phyloP scores from a whole-genome alignment of 1,140 invertebrate species.

The Carposina sasakii region DNA sequence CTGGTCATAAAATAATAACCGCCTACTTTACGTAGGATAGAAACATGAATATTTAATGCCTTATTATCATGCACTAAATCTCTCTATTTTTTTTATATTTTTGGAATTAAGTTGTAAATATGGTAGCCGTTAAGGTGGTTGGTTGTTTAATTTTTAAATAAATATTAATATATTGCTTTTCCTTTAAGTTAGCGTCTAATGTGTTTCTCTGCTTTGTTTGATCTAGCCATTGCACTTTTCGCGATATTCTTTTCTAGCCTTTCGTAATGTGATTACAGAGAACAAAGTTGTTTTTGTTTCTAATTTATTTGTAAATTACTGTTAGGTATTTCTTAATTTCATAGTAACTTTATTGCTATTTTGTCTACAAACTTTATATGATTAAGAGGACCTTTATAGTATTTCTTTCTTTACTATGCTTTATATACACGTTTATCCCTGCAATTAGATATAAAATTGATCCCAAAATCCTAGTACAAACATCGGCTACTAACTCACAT shows the following conservation, averaged over 20 bases:
- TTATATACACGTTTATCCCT: neutral
- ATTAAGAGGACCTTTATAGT: too few species aligned
- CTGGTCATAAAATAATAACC: slow-evolving; percentile 50
- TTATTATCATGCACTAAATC: slow-evolving; percentile 46
- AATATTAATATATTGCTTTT: slow-evolving; percentile 58
- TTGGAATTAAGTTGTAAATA: slow-evolving; percentile 56
- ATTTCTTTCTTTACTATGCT: slow-evolving; percentile 23
- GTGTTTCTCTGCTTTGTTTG: slow-evolving; percentile 34
- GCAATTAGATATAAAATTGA: slow-evolving; percentile 27
- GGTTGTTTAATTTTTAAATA: slow-evolving; percentile 56
- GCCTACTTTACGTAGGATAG: slow-evolving; percentile 22
- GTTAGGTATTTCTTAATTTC: slow-evolving; percentile 52
- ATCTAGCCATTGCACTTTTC: slow-evolving; percentile 5
- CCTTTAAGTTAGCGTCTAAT: slow-evolving; percentile 19
- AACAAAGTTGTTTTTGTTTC: slow-evolving; percentile 72
- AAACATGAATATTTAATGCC: slow-evolving; percentile 29
- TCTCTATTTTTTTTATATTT: slow-evolving; percentile 59
- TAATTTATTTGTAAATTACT: slow-evolving; percentile 70
- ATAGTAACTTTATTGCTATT: too few species aligned
- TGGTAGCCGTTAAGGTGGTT: slow-evolving; percentile 37
- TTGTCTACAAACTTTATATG: too few species aligned
- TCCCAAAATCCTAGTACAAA: slow-evolving; percentile 60
- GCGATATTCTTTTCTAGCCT: slow-evolving; percentile 20
- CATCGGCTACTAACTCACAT: too few species aligned
- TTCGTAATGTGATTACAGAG: slow-evolving; percentile 57